Evolutionary conservation across 1,140 invertebrate genomes (phyloP).

Genomic region (Polyergus mexicanus): DNA sequence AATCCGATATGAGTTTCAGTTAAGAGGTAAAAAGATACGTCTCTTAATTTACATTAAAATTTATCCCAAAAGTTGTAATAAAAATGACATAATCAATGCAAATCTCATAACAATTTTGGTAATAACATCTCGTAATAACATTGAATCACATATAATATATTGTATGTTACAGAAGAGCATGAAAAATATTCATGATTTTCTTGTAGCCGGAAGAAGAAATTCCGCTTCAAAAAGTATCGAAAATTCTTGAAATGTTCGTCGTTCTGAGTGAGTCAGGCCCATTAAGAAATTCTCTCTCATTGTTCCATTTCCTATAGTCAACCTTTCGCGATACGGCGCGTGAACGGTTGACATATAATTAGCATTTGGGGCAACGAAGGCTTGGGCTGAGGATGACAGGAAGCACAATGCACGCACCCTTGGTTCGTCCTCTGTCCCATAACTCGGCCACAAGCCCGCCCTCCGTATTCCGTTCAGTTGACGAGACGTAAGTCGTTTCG

Average conservation of each 20-base stretch:
- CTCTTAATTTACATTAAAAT: neutral
- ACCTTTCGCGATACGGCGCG: constrained; percentile 76
- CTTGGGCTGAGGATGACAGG: constrained; percentile 83
- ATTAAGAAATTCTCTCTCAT: constrained; percentile 73
- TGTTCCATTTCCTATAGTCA: constrained; percentile 75
- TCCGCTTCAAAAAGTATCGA: neutral
- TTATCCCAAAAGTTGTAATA: neutral
- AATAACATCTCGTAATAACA: neutral
- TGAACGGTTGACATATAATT: constrained; percentile 83
- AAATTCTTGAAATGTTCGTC: constrained; percentile 45
- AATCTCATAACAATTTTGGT: neutral
- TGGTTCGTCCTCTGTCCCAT: constrained; percentile 73
- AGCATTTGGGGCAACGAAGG: constrained; percentile 82
- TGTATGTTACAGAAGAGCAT: neutral
- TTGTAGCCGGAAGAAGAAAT: neutral
- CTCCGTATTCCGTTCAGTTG: constrained; percentile 57
- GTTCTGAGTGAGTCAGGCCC: constrained; percentile 62
- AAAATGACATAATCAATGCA: neutral
- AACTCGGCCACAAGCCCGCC: constrained; percentile 77
- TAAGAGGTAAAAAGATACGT: neutral
- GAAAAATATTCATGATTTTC: neutral
- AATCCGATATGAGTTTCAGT: neutral
- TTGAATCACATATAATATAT: constrained; percentile 17
- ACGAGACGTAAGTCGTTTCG: constrained; percentile 73
- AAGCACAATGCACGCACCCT: constrained; percentile 79